A percentile compares a stretch with the other conserved stretches of the same genome.
Evolutionary conservation across 2,888 invertebrate species (phyloP).

Genomic region (Adelphocoris suturalis): DNA sequence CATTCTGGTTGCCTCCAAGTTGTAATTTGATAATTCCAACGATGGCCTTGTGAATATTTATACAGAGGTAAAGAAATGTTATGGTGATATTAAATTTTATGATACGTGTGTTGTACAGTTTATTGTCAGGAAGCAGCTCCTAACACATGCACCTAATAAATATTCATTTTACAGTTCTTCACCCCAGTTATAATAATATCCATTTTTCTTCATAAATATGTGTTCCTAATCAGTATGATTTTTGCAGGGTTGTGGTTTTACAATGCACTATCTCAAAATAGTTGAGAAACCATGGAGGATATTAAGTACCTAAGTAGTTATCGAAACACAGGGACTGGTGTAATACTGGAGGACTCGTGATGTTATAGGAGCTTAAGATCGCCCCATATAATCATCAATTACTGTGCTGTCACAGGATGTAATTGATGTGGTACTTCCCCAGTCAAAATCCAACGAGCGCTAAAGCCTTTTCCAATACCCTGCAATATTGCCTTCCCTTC

Average conservation of each 20-base stretch:
- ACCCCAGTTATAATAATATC: too few relatives aligned
- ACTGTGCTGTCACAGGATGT: conserved; percentile 28
- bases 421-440: conserved; percentile 39
- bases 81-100: not conserved
- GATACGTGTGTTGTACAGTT: too few relatives aligned
- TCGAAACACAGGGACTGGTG: not conserved
- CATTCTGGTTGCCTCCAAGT: conserved; percentile 8
- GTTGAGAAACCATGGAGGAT: too few relatives aligned
- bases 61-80: too few relatives aligned
- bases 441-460: conserved; percentile 23
- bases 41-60: not conserved
- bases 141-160: too few relatives aligned
- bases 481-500: conserved; percentile 10
- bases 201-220: too few relatives aligned
- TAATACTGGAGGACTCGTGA: not conserved
- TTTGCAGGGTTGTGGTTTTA: too few relatives aligned
- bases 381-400: conserved; percentile 10
- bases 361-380: not conserved
- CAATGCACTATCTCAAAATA: too few relatives aligned
- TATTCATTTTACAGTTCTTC: too few relatives aligned
- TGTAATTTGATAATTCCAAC: conserved; percentile 44
- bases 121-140: too few relatives aligned
- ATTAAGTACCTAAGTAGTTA: not conserved
- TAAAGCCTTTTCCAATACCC: conserved; percentile 28
- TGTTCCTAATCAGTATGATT: too few relatives aligned